Percentiles rank a stretch among this genome's conserved stretches.
Conservation (phyloP, 2,113 vertebrate species). For the Chloropsis hardwickii region DNA sequence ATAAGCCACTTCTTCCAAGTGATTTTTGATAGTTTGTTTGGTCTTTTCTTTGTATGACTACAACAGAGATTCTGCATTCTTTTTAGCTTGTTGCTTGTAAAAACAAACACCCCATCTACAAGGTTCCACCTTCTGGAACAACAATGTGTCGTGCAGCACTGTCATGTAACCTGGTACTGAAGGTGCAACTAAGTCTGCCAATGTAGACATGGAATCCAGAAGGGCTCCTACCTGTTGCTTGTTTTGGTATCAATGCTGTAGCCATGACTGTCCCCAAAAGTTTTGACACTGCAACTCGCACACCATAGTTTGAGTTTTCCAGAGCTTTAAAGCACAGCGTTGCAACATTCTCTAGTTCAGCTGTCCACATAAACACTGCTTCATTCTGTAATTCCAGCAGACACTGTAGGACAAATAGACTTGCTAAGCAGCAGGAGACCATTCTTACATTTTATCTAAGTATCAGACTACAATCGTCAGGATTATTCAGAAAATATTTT, state of each 20-base stretch:
- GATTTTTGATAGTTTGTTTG: not conserved
- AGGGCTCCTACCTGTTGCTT: conserved; percentile 84
- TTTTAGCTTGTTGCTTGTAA: not conserved
- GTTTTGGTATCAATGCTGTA: conserved; percentile 94
- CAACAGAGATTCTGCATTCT: not conserved
- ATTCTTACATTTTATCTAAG: not conserved
- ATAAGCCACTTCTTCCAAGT: not conserved
- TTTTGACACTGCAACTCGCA: conserved; percentile 93
- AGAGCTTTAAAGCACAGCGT: conserved; percentile 95
- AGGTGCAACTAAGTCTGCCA: not conserved
- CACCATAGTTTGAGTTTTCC: conserved; percentile 96
- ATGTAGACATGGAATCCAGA: not conserved
- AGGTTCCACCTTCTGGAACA: not conserved
- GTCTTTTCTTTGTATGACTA: not conserved
- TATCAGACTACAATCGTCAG: not conserved
- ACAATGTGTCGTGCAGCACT: fast-evolving
- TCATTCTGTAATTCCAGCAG: conserved; percentile 96
- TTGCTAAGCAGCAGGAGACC: not conserved
- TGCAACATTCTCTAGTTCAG: conserved; percentile 94
- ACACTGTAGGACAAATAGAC: conserved; percentile 75
- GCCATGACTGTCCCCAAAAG: conserved; percentile 96
- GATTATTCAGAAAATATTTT: not conserved
- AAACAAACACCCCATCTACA: not conserved
- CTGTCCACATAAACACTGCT: conserved; percentile 98
- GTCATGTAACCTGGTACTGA: not conserved